Base-by-base conservation (phyloP, 2,113 vertebrate species). In the Parotia lawesii region DNA sequence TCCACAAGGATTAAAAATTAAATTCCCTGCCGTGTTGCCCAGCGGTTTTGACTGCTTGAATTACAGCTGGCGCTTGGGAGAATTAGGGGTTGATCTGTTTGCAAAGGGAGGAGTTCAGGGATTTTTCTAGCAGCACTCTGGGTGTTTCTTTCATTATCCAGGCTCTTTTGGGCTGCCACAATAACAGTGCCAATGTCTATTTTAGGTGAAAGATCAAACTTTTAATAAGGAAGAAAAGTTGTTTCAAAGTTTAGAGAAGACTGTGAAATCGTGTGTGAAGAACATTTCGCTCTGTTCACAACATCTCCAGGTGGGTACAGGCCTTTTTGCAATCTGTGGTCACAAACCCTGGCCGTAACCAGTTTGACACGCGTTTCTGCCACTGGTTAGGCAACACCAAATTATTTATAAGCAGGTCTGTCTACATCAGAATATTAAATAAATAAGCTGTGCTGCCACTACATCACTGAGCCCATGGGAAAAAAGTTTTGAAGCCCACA, bases 171-270 rank as follows among this genome's bases (percentile, higher is more conserved):
- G 85, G 37, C 73, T 83, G 82, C 64, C 45, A 62, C 90, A 93
- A 70, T 85, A 71, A 93, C 62, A 31, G 20, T 37, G 38, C 33
- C 78, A 76, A 72, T 56, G 16, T 96, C 47, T 94, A 47, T 96
- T 97, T 76, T 81, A 99, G 99, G 99, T 99, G 77, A 99, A 98
- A 98, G 99, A 99, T 90, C 98, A 97, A 96, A 98, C 97, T 29
- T 99, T 99, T 94, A 98, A 99, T 53, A 98, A 96, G 87, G 99
- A 99, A 96, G 99, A 99, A 94, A 99, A 99, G 74, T 87, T 98
- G 31, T 99, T 99, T 92, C 97, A 98, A 85, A 98, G 97, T 90
- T 97, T 99, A 93, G 99, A 99, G 96, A 99, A 99, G 97, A 98
- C 98, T 3, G 98, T 99, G 76, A 98, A 98, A 94, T 96, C 96